Evolutionary conservation across 2,113 vertebrate species (phyloP).

Genomic region (Gila orcuttii): DNA sequence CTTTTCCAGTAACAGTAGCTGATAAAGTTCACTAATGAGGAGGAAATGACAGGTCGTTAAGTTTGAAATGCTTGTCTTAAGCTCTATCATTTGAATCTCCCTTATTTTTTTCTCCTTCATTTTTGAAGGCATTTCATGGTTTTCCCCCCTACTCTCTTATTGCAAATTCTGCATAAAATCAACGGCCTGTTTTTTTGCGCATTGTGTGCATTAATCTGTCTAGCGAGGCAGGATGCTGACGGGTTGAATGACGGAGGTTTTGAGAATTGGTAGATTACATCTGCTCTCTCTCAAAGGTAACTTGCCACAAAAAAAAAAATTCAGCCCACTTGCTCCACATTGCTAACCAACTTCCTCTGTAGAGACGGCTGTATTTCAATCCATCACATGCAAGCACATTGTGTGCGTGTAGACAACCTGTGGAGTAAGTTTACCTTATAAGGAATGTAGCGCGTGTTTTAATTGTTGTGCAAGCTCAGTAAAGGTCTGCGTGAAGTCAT

Average conservation of each 20-base stretch:
- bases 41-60: slow-evolving; percentile 50
- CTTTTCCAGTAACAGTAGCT: slow-evolving; percentile 19
- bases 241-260: slow-evolving; percentile 22
- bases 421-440: slow-evolving; percentile 59
- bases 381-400: background rate
- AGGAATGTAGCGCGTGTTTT: slow-evolving; percentile 48
- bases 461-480: slow-evolving; percentile 6
- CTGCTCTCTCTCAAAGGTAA: slow-evolving; percentile 5
- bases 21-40: slow-evolving; percentile 32
- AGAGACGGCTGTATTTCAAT: slow-evolving; percentile 41
- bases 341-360: slow-evolving; percentile 18
- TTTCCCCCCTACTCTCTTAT: background rate
- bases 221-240: slow-evolving; percentile 39
- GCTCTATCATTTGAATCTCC: background rate
- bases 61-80: slow-evolving; percentile 35
- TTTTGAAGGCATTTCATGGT: background rate
- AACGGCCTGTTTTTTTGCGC: background rate
- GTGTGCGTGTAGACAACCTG: slow-evolving; percentile 31
- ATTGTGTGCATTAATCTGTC: background rate
- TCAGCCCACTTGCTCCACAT: slow-evolving; percentile 35
- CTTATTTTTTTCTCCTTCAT: background rate
- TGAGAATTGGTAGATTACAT: slow-evolving; percentile 32
- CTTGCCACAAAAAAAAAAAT: background rate
- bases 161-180: background rate
- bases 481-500: background rate